phyloP scores from a whole-genome alignment of 2,113 vertebrate genomes.

The Sterna hirundo region DNA sequence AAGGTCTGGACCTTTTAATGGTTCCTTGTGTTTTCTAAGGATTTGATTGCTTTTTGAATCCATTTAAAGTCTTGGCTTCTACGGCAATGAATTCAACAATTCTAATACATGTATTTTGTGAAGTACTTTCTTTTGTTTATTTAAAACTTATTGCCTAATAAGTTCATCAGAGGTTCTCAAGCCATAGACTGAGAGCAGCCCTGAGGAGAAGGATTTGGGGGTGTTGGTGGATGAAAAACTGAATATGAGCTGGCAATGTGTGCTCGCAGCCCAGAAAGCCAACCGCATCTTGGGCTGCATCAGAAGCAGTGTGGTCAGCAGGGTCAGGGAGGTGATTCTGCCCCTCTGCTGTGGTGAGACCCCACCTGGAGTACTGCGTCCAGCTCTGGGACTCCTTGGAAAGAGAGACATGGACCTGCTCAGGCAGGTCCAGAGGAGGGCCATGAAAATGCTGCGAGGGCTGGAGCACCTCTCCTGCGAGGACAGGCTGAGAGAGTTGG shows the following conservation, averaged over 20 bases:
- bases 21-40: neutral
- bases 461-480: neutral
- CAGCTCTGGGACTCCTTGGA: neutral
- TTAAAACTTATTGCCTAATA: neutral
- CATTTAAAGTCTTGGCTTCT: neutral
- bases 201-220: neutral
- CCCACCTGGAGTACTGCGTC: neutral
- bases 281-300: neutral
- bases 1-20: neutral
- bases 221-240: neutral
- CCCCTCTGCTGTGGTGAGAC: fast-evolving
- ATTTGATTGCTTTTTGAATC: neutral
- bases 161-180: neutral
- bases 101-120: neutral
- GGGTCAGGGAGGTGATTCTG: neutral
- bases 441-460: neutral
- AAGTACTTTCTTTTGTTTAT: neutral
- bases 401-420: neutral
- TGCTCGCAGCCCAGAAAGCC: neutral
- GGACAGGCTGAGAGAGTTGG: neutral
- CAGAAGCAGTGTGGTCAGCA: neutral
- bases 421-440: fast-evolving
- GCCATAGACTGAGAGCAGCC: neutral
- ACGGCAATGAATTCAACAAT: neutral
- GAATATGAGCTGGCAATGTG: neutral